Evolutionary conservation across 2,888 invertebrate species (phyloP).

Genomic region (Amphipyra tragopoginis): DNA sequence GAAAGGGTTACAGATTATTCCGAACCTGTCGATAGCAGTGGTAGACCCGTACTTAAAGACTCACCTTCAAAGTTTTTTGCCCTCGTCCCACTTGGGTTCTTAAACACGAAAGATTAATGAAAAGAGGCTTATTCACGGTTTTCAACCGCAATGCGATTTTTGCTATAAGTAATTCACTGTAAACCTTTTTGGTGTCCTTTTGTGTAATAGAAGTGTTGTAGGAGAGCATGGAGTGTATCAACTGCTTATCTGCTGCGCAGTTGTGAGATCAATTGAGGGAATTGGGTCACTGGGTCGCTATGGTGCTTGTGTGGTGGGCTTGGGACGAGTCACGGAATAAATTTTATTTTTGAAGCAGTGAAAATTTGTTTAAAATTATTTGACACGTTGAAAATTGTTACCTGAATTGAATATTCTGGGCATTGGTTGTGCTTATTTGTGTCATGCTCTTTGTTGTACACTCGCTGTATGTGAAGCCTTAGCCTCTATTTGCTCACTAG

Average conservation of each 20-base stretch:
- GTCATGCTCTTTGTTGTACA: conserved; percentile 1
- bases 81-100: neutral
- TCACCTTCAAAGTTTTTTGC: conserved; percentile 3
- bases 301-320: conserved; percentile 31
- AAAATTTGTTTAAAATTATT: neutral
- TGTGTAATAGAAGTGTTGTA: conserved; percentile 3
- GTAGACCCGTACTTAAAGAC: conserved; percentile 2
- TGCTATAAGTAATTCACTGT: neutral
- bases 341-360: neutral
- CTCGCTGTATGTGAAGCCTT: neutral
- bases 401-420: neutral
- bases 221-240: conserved; percentile 1
- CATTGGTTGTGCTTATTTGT: neutral
- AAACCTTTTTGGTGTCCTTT: neutral
- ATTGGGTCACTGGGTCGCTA: conserved; percentile 48
- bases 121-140: neutral
- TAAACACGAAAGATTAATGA: conserved; percentile 16
- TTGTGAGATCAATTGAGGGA: conserved; percentile 41
- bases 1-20: neutral
- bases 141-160: conserved; percentile 32
- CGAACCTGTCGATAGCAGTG: conserved; percentile 1
- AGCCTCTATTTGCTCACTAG: neutral
- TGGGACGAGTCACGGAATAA: conserved; percentile 14
- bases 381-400: no score
- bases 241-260: conserved; percentile 28